phyloP scores from a whole-genome alignment of 92 coral and sea anemone species.

The Chrysogorgia sp. region DNA sequence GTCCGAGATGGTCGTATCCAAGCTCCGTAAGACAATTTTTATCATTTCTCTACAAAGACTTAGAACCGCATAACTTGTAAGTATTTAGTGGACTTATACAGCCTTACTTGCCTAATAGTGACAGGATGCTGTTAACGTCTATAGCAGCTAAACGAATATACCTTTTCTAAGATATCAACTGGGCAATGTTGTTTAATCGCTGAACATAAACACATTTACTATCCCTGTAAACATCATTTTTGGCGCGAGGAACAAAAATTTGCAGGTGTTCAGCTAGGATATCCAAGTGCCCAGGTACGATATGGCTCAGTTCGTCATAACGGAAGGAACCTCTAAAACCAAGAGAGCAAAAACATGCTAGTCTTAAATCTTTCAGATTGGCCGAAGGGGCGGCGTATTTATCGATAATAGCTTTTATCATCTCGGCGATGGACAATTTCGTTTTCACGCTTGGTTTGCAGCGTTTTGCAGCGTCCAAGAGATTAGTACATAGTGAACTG shows the following conservation, averaged over 20 bases:
- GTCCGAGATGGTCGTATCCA: constrained; percentile 44
- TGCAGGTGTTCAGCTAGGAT: neutral
- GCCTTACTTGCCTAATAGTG: too few relatives aligned
- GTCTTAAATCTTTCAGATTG: constrained; percentile 45
- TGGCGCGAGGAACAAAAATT: constrained; percentile 47
- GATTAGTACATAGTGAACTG: constrained; percentile 16
- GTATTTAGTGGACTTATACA: too few relatives aligned
- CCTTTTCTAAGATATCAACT: constrained; percentile 6
- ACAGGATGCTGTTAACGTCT: too few relatives aligned
- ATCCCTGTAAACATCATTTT: constrained; percentile 49
- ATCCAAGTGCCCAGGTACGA: neutral
- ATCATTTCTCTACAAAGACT: constrained; percentile 45
- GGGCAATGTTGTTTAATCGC: constrained; percentile 27
- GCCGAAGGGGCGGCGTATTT: constrained; percentile 16
- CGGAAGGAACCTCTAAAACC: constrained; percentile 62
- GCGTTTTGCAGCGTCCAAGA: constrained; percentile 49
- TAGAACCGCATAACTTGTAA: too few relatives aligned
- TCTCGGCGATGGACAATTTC: constrained; percentile 46
- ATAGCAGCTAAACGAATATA: too few relatives aligned
- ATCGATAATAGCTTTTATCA: constrained; percentile 40
- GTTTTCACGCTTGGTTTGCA: constrained; percentile 30
- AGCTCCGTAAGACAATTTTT: constrained; percentile 3
- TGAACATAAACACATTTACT: constrained; percentile 40
- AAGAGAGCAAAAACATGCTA: constrained; percentile 42
- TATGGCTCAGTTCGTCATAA: constrained; percentile 12